Evolutionary conservation across 2,797 vertebrate genomes (phyloP), one percentile per base, ranked within the genome.

Genomic region (Podarcis siculus): DNA sequence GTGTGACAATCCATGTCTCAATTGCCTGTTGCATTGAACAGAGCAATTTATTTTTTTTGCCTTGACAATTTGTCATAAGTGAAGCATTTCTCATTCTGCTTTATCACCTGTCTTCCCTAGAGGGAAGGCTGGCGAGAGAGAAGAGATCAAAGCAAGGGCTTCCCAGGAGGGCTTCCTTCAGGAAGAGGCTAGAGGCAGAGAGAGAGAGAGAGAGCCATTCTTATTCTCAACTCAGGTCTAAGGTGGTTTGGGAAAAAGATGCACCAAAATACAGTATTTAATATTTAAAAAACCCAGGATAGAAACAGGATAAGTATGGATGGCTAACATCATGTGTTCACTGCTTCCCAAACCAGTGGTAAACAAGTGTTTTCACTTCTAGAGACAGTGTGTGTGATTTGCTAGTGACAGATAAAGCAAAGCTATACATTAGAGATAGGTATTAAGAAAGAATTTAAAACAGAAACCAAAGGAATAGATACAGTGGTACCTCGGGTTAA

Each of bases 91-190:
- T 79, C 39, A 17, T 25, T 49, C 23, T 71, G 17, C 32, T 79
- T 58, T 71, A 19, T 71, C 85, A 79, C 85, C 42, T 86, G 61
- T 69, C 66, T 80, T 86, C 45, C 77, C 67, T 5, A 61, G 67
- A 72, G 67, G 25, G n/a, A 72, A 55, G 42, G 42, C 67, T 72
- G 69, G n/a, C 42, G 67, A 72, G 67, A 83, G 6, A 30, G 25
- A 37, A 64, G 35, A 81, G 66, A 87, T 86, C 67, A 80, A 80
- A 87, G 78, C 30, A 27, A 58, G 13, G 5, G 85, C 42, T 64
- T 45, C 32, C 58, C 21, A 19, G 23, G 10, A 42, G 27, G 42
- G 37, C 39, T 32, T 79, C 37, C 66, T 71, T 42, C 66, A 80
- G 67, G 49, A 30, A 10, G 23, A 42, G 67, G 69, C 77, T 80